phyloP scores from a whole-genome alignment of 92 coral and sea anemone genomes.

The Montipora capitata region DNA sequence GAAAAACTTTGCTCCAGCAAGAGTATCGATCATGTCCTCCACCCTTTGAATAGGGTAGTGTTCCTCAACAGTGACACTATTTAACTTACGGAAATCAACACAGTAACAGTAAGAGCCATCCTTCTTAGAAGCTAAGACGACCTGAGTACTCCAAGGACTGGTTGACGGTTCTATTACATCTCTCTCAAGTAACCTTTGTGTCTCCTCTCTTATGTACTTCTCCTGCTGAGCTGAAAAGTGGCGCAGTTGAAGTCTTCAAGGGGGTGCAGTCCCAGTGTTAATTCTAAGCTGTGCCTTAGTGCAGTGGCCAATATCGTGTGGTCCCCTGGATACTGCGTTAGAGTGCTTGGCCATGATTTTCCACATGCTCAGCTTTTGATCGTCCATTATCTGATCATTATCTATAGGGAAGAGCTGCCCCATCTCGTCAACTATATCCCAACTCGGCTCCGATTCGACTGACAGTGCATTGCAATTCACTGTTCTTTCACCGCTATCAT shows the following conservation, averaged over 20 bases:
- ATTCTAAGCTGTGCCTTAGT: no score
- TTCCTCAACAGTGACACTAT: constrained; percentile 59
- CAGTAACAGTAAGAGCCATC: constrained; percentile 40
- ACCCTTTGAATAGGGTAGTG: constrained; percentile 58
- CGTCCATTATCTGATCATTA: constrained; percentile 34
- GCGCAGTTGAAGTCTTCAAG: no score
- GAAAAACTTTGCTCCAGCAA: no score
- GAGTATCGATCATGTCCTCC: constrained; percentile 63
- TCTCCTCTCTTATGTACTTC: constrained; percentile 25
- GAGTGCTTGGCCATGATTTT: no score
- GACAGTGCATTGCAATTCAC: background rate
- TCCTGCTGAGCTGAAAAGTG: constrained; percentile 34
- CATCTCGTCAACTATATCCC: constrained; percentile 36
- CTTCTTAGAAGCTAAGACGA: constrained; percentile 53
- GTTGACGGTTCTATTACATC: constrained; percentile 48
- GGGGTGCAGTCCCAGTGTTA: no score
- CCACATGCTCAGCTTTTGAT: constrained; percentile 41
- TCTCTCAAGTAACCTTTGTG: constrained; percentile 27
- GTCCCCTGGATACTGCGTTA: no score
- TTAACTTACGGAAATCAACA: constrained; percentile 62
- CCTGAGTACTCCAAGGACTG: constrained; percentile 55
- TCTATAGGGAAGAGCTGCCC: constrained; percentile 32
- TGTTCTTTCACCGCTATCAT: background rate
- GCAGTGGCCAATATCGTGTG: no score
- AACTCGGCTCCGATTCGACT: background rate